Evolutionary conservation across 2,113 vertebrate genomes (phyloP).

Genomic region (Fregata magnificens): DNA sequence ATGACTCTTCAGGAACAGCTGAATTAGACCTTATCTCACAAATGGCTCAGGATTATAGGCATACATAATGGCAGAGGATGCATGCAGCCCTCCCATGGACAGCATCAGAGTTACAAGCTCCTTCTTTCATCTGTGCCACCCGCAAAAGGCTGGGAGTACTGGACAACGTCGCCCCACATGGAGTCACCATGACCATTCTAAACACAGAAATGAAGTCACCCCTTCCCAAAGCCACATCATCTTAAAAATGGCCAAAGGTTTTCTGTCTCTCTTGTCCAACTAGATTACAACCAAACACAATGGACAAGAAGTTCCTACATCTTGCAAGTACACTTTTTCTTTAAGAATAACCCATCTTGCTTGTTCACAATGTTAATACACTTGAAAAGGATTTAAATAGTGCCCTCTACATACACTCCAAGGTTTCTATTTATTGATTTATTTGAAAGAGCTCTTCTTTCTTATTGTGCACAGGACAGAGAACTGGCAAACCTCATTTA

Average conservation of each 20-base stretch:
- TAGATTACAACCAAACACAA: neutral
- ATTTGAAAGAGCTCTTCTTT: neutral
- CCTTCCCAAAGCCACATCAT: neutral
- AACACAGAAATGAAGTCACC: neutral
- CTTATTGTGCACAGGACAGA: neutral
- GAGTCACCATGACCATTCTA: neutral
- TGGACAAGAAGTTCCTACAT: neutral
- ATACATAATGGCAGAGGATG: neutral
- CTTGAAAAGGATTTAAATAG: neutral
- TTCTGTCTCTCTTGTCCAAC: neutral
- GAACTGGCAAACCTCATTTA: neutral
- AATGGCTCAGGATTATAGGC: neutral
- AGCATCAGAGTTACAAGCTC: neutral
- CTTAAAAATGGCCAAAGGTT: neutral
- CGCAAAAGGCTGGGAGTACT: neutral
- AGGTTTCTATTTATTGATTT: neutral
- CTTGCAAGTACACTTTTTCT: neutral
- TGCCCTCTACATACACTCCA: neutral
- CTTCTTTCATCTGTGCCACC: neutral
- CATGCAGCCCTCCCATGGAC: neutral
- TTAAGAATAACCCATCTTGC: neutral
- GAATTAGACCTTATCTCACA: neutral
- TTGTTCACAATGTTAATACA: neutral
- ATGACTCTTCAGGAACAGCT: neutral
- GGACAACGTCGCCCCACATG: accelerated